A percentile compares a stretch with the other conserved stretches of the same genome.
Evolutionary conservation across 1,140 invertebrate species (phyloP).

Genomic region (Bathynomus jamesi): DNA sequence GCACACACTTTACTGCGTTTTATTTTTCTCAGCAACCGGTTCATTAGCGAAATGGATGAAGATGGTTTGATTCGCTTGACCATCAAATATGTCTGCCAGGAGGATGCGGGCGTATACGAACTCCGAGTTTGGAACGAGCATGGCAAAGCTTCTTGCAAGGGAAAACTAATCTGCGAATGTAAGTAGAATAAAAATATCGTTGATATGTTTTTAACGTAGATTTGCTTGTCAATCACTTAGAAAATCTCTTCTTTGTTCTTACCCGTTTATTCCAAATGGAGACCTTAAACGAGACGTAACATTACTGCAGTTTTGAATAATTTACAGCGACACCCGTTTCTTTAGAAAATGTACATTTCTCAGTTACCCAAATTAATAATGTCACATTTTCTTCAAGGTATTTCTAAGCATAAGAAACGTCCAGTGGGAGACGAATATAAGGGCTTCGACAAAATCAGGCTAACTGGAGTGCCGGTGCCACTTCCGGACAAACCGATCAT

Average conservation of each 20-base stretch:
- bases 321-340: no score
- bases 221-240: no score
- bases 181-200: slow-evolving; percentile 43
- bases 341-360: no score
- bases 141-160: slow-evolving; percentile 72
- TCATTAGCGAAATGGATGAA: slow-evolving; percentile 70
- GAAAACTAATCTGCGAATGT: slow-evolving; percentile 74
- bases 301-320: no score
- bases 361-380: no score
- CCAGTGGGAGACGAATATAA: slow-evolving; percentile 69
- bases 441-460: slow-evolving; percentile 73
- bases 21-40: slow-evolving; percentile 56
- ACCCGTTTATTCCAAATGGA: no score
- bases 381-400: slow-evolving; percentile 46
- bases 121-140: slow-evolving; percentile 72
- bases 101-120: slow-evolving; percentile 73
- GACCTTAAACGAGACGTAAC: no score
- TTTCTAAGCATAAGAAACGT: slow-evolving; percentile 47
- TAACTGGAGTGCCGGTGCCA: slow-evolving; percentile 69
- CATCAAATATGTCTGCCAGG: slow-evolving; percentile 54
- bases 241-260: neutral
- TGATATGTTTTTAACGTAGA: neutral
- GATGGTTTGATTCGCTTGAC: slow-evolving; percentile 69
- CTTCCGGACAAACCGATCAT: slow-evolving; percentile 79
- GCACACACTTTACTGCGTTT: no score